phyloP scores from a whole-genome alignment of 2,888 invertebrate species.

The Gymnosoma rotundatum region DNA sequence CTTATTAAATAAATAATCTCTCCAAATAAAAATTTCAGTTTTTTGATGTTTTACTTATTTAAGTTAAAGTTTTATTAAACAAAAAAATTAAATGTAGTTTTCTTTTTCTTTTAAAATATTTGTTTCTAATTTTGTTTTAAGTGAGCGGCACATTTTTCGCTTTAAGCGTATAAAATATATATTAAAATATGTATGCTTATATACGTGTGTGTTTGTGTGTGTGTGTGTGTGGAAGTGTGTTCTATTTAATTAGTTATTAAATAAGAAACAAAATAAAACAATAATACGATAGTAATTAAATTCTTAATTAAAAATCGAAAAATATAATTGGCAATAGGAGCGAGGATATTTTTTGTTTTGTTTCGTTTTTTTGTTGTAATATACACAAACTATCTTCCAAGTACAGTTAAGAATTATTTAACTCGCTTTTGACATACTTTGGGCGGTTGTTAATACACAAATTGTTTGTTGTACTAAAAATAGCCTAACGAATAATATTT shows the following conservation, averaged over 20 bases:
- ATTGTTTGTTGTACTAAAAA: conserved; percentile 74
- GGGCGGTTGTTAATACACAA: conserved; percentile 79
- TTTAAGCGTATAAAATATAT: conserved; percentile 62
- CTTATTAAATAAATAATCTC: conserved; percentile 62
- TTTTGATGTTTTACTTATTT: conserved; percentile 47
- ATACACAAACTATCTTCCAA: conserved; percentile 18
- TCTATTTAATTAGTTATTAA: conserved; percentile 42
- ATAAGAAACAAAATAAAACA: conserved; percentile 50
- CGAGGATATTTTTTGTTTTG: conserved; percentile 73
- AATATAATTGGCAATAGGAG: conserved; percentile 79
- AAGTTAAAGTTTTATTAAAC: conserved; percentile 56
- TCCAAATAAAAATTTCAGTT: conserved; percentile 67
- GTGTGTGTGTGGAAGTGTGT: conserved; percentile 31
- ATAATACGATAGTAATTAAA: conserved; percentile 39
- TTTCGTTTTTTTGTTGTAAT: conserved; percentile 8
- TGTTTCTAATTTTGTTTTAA: conserved; percentile 62
- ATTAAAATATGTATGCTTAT: conserved; percentile 23
- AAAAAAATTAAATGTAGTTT: conserved; percentile 71
- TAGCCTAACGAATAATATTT: conserved; percentile 69
- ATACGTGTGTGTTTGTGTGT: conserved; percentile 30
- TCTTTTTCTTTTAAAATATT: conserved; percentile 27
- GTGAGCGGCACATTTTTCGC: conserved; percentile 67
- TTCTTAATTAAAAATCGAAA: conserved; percentile 57
- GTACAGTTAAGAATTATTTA: conserved; percentile 16
- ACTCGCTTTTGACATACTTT: conserved; percentile 69